Evolutionary conservation across 1,140 invertebrate species (phyloP), one percentile per base, ranked within the genome.

Genomic region (Lasioglossum baleicum): DNA sequence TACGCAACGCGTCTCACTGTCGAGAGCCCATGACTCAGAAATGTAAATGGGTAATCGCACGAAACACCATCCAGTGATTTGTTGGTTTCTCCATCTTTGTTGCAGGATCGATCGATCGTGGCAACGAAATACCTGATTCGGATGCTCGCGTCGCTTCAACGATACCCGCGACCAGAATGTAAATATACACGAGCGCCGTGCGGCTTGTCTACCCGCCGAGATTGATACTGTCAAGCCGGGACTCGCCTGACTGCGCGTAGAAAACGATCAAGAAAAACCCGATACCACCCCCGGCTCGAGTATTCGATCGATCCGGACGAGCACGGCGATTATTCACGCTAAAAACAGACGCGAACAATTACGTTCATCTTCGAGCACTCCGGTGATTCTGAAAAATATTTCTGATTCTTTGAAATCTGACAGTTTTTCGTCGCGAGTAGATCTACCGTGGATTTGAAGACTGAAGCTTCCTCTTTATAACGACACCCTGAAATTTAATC

Each of bases 41-140:
- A 10, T 66, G 17, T 13, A 60, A 69, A 60, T 77, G 64, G 75
- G 79, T 35, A 44, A 64, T 15, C 56, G 17, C 31, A 42, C 61
- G 42, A 51, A 67, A 0, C n/a, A 40, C 65, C 56, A 7, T 17
- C 11, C 10, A 48, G 40, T 22, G 70, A 77, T 13, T 26, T 15
- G 58, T 68, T 42, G 69, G 31, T 42, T 13, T 44, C 58, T 66
- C 31, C 20, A 51, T 82, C 31, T 17, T 84, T 42, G 64, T 75
- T 77, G 26, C 71, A 91, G 90, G 86, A 71, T 78, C 87, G 48
- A 82, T 26, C 48, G 89, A 90, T 84, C 84, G 81, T 48, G 88
- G 87, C 68, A 91, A 91, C 64, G 90, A 91, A 73, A 91, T 91
- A 82, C 88, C 90, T 40, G 87, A 88, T 75, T 78, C 87, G 26